Evolutionary conservation across 2,888 invertebrate species (phyloP), one percentile per base, ranked within the genome.

Genomic region (Catocala sponsa): DNA sequence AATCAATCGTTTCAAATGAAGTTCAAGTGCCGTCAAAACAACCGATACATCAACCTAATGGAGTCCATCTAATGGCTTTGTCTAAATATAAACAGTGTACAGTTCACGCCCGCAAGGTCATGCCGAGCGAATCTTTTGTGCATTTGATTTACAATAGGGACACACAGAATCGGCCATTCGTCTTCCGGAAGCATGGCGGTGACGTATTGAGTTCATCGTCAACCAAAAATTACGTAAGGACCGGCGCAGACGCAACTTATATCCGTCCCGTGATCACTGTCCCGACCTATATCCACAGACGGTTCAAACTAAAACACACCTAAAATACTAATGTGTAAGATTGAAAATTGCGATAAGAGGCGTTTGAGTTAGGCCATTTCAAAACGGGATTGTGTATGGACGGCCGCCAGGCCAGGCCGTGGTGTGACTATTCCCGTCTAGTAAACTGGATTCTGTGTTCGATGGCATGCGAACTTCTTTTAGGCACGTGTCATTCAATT

Each of bases 341-440:
- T 81, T 86, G 85, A 89, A 78, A 84, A 79, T 91, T 74, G 84
- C 74, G 70, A 72, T 79, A 80, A 77, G 79, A 75, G 74, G 70
- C 74, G 72, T 72, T 79, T 71, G 81, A 81, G 85, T 87, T 88
- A 81, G 76, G 86, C 81, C 87, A 79, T 86, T 83, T 86, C 78
- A 75, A 73, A 76, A 72, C 74, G 78, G 71, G 72, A 71, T 75
- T 69, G 68, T 69, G 82, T 81, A 92, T 94, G 94, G 94, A 91
- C 91, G 87, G 78, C 80, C 83, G 94, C 94, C 94, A 94, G 91
- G 94, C 93, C 94, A 90, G 94, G 93, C 79, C 83, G 84, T 82
- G 89, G 87, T 88, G 91, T 81, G 92, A 92, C 94, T 94, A 94
- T 94, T 94, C 94, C 94, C 93, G 94, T 92, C 94, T 91, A 86